A percentile compares a stretch with the other conserved stretches of the same genome.
Conservation (phyloP, 2,113 vertebrate species). For the Oryzias javanicus region DNA sequence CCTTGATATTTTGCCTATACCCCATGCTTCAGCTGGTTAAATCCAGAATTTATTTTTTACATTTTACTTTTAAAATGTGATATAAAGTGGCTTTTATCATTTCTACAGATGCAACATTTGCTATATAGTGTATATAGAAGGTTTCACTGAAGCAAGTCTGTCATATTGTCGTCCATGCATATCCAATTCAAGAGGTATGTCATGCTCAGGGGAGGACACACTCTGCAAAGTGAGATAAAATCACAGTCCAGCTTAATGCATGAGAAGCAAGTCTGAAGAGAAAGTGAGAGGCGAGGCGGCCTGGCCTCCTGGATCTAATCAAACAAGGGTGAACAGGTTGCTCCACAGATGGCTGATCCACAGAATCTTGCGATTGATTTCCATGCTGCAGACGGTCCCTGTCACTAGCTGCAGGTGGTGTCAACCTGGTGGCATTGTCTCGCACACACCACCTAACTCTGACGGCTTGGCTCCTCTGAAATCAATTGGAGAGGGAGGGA, state of each 20-base stretch:
- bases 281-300: slow-evolving; percentile 26
- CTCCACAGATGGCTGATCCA: slow-evolving; percentile 66
- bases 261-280: slow-evolving; percentile 21
- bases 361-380: slow-evolving; percentile 62
- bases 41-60: too few species aligned
- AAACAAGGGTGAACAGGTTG: slow-evolving; percentile 67
- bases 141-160: slow-evolving; percentile 49
- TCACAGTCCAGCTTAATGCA: slow-evolving; percentile 22
- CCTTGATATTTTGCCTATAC: not conserved
- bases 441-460: slow-evolving; percentile 41
- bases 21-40: not conserved
- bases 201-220: slow-evolving; percentile 34
- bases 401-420: slow-evolving; percentile 52
- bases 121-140: slow-evolving; percentile 22
- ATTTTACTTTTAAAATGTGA: not conserved
- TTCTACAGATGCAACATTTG: slow-evolving; percentile 26
- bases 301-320: slow-evolving; percentile 58
- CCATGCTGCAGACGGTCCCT: slow-evolving; percentile 51
- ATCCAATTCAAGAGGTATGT: slow-evolving; percentile 47
- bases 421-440: slow-evolving; percentile 35
- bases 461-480: slow-evolving; percentile 44
- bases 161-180: slow-evolving; percentile 56
- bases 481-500: slow-evolving; percentile 39
- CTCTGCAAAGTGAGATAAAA: slow-evolving; percentile 34
- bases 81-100: slow-evolving; percentile 15